Evolutionary conservation across 1,140 invertebrate genomes (phyloP).

Genomic region (Drosophila auraria): DNA sequence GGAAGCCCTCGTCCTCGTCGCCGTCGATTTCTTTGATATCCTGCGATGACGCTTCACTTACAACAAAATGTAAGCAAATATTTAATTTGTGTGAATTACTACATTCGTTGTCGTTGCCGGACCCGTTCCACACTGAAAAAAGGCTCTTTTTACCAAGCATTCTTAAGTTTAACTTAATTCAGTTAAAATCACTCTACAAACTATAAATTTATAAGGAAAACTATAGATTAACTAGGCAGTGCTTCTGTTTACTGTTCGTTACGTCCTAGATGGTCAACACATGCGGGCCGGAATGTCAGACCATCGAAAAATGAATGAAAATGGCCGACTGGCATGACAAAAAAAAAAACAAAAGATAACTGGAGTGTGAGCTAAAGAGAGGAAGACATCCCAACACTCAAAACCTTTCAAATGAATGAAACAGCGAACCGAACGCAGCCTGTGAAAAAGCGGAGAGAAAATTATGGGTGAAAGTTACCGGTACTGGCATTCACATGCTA

Average conservation of each 20-base stretch:
- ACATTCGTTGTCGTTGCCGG: constrained; percentile 53
- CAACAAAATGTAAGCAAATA: constrained; percentile 64
- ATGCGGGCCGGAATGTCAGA: constrained; percentile 9
- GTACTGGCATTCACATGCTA: constrained; percentile 68
- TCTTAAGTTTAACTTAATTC: too few species aligned
- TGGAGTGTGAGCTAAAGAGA: background rate
- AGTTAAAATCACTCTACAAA: background rate
- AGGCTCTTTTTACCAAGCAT: background rate
- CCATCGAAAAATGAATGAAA: constrained; percentile 46
- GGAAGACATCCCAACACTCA: constrained; percentile 5
- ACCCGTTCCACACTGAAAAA: constrained; percentile 2
- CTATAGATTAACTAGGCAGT: background rate
- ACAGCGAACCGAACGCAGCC: background rate
- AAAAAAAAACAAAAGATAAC: background rate
- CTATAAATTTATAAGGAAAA: background rate
- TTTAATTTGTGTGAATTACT: constrained; percentile 77
- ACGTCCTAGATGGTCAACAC: constrained; percentile 36
- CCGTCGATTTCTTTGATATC: too few species aligned
- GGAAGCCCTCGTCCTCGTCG: constrained; percentile 3
- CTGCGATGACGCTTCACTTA: constrained; percentile 49
- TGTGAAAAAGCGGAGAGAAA: background rate
- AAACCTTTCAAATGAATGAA: constrained; percentile 30
- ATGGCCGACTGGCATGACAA: constrained; percentile 56
- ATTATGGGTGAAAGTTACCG: constrained; percentile 30
- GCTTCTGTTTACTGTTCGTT: constrained; percentile 1